Evolutionary conservation across 2,113 vertebrate species (phyloP), one percentile per base, ranked within the genome.

Genomic region (Mus spicilegus): DNA sequence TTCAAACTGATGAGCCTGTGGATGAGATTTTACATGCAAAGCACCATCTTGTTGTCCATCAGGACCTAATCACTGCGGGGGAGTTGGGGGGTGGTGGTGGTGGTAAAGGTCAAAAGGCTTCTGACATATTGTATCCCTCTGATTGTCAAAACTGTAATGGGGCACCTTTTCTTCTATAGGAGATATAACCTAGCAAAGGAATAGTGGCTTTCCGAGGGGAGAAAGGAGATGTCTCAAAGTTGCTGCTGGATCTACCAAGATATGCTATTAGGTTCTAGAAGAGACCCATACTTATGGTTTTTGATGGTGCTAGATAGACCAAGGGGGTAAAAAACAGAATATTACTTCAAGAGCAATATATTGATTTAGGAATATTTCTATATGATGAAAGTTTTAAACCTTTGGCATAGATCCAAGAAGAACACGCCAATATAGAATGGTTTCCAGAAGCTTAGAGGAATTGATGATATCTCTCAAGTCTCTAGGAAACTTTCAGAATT

Each of bases 401-500:
- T 26, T 14, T 65, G n/a, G 70, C 33, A n/a, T 95, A 86, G 54
- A 82, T 51, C 1, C 69, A 67, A 92, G 61, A 76, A 77, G 19
- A 58, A 36, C 4, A 12, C 77, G 67, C 42, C 56, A 56, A 58
- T 30, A 33, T 7, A 65, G 24, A 26, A 87, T 92, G 2, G 33
- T 17, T 84, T 69, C 89, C 54, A 14, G 42, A 77, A 84, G 16
- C n/a, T 63, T 93, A n/a, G 17, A 61, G 42, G 75, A 87, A 92
- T 72, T 63, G 70, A 30, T 72, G n/a, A 39, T 3, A 16, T 73
- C 14, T 0, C 61, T 30, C 51, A 26, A 78, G 46, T 90, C 67
- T 90, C 67, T 82, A 86, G 67, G 90, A 65, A 93, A 88, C 69
- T 85, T 58, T 24, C 82, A 93, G 76, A 91, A 93, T 81, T 95